Conservation (phyloP, 2,888 invertebrate species). For the Polyommatus iphigenia region DNA sequence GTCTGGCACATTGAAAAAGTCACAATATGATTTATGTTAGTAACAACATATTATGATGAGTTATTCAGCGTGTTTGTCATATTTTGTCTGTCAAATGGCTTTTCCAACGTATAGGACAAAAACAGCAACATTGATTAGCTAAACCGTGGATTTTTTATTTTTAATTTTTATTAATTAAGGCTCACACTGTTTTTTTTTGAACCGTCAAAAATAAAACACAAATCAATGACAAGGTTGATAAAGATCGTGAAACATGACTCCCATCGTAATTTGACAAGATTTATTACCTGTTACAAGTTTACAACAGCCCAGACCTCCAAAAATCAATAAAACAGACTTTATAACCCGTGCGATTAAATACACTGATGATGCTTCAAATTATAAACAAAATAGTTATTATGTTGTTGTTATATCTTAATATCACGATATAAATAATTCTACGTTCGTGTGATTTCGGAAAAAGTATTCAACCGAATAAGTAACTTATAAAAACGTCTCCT, state of each 20-base stretch:
- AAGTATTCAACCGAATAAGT: not conserved
- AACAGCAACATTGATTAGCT: too few relatives aligned
- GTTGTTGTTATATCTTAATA: not conserved
- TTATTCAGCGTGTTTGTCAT: too few relatives aligned
- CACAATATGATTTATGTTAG: too few relatives aligned
- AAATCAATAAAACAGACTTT: constrained; percentile 12
- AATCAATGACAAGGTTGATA: constrained; percentile 18
- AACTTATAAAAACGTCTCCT: too few relatives aligned
- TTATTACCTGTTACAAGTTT: constrained; percentile 11
- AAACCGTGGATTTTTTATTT: too few relatives aligned
- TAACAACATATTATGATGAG: too few relatives aligned
- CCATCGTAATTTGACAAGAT: constrained; percentile 4
- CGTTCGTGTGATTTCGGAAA: not conserved
- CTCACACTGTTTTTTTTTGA: not conserved
- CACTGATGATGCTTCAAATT: constrained; percentile 6
- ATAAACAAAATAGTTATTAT: not conserved
- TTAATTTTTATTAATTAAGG: not conserved
- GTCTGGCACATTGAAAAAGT: too few relatives aligned
- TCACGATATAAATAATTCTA: not conserved
- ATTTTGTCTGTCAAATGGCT: too few relatives aligned
- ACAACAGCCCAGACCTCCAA: constrained; percentile 8
- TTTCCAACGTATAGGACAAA: too few relatives aligned
- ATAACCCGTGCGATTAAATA: constrained; percentile 7
- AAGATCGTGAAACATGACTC: constrained; percentile 17
- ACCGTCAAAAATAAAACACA: not conserved